phyloP scores from a whole-genome alignment of 2,888 invertebrate species.

The Cactoblastis cactorum region DNA sequence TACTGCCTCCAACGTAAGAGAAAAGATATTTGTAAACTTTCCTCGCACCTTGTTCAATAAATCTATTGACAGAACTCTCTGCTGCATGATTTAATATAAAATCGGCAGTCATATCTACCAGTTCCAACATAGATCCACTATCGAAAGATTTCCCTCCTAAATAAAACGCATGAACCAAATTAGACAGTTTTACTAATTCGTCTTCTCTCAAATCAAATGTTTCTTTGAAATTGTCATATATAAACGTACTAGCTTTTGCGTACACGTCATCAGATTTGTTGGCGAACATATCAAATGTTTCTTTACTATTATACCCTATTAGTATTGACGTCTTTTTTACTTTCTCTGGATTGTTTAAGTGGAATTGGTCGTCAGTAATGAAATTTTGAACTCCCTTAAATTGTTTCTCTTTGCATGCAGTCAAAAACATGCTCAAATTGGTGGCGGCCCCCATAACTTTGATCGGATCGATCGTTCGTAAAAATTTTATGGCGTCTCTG shows the following conservation, averaged over 20 bases:
- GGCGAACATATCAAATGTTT: conserved; percentile 31
- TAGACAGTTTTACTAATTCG: conserved; percentile 26
- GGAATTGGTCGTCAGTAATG: conserved; percentile 27
- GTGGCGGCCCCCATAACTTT: conserved; percentile 34
- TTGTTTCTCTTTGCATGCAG: conserved; percentile 38
- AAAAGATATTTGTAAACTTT: conserved; percentile 39
- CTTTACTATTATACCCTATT: conserved; percentile 45
- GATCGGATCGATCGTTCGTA: conserved; percentile 35
- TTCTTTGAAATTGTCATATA: conserved; percentile 24
- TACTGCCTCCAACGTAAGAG: conserved; percentile 37
- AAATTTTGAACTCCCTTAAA: conserved; percentile 33
- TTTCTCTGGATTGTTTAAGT: conserved; percentile 27
- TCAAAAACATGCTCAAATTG: conserved; percentile 28
- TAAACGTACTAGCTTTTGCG: conserved; percentile 17
- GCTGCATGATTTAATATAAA: conserved; percentile 33
- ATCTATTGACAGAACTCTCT: conserved; percentile 37
- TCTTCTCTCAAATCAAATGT: conserved; percentile 21
- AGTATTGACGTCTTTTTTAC: conserved; percentile 32
- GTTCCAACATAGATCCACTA: conserved; percentile 30
- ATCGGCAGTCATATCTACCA: conserved; percentile 39
- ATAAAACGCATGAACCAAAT: conserved; percentile 31
- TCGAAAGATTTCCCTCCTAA: conserved; percentile 32
- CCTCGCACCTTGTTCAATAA: conserved; percentile 30
- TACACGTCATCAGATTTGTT: conserved; percentile 29
- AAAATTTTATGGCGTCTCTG: conserved; percentile 34